These are phyloP conservation scores for Leucosticte australis DNA, from an alignment of 2,113 vertebrate species.

Conservation along the genomic window DNA sequence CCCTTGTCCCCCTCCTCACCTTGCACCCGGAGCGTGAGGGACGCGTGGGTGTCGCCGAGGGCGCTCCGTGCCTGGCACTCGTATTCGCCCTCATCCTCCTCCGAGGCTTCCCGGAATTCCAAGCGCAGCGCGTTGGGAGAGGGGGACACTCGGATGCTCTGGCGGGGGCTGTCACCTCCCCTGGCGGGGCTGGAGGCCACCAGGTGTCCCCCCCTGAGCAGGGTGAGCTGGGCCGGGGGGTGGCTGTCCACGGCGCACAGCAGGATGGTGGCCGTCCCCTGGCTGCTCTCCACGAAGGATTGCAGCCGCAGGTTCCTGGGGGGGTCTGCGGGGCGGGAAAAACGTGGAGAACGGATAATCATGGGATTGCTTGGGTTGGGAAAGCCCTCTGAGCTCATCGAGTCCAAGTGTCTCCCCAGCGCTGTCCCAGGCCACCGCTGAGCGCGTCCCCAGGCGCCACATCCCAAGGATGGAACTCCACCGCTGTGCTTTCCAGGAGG, in stretches of 20 bases:
- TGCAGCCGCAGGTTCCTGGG: constrained; percentile 63
- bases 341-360: rapidly evolving
- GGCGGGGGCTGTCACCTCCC: rapidly evolving
- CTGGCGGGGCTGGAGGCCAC: background rate
- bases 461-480: background rate
- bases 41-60: background rate
- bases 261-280: constrained; percentile 42
- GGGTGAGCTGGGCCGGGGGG: constrained; percentile 37
- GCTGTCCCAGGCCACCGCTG: rapidly evolving
- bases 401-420: rapidly evolving
- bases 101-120: constrained; percentile 41
- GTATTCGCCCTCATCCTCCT: constrained; percentile 55
- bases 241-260: constrained; percentile 70
- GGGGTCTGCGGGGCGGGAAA: constrained; percentile 15
- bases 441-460: background rate
- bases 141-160: background rate
- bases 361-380: rapidly evolving
- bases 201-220: constrained; percentile 16
- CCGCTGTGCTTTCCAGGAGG: rapidly evolving
- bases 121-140: constrained; percentile 57
- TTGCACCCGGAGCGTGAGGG: constrained; percentile 44
- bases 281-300: constrained; percentile 55
- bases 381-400: rapidly evolving
- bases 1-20: background rate
- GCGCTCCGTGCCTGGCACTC: constrained; percentile 53